Base-by-base conservation (phyloP, 2,113 vertebrate genomes). In the Pteruthius melanotis region DNA sequence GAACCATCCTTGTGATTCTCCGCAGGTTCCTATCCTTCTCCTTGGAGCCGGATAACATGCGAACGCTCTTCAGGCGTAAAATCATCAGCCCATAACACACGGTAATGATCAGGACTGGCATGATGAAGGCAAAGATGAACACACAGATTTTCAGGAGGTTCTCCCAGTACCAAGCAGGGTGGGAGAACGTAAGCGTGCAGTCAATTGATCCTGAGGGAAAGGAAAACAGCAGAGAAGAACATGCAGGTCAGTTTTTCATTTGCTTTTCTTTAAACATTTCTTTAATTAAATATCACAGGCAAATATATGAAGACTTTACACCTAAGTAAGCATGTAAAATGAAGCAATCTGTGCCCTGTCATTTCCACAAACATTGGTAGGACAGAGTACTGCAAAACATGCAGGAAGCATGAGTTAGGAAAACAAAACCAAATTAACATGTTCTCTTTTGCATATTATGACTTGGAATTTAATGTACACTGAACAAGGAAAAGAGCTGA, bases 41-140 rank as follows among this genome's bases (percentile, higher is more conserved):
- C 97, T 99, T 99, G 89, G 99, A 99, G 82, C 99, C 99, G 0
- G 99, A 99, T 40, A 99, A 98, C 99, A 99, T 99, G 42, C 99
- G 99, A 11, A 99, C 99, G 0, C 99, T 99, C 98, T 99, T 99
- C 75, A 99, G 99, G 22, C 99, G 98, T 61, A 99, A 97, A 97
- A 99, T 99, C 99, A 99, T 99, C 94, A 99, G 98, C 15, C 99
- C 99, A 1, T 99, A 99, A 85, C 99, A 99, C 84, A 99, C 98
- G 0, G 99, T 99, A 88, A 99, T 99, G 96, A 99, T 99, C 95
- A 99, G 98, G 49, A 99, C 99, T 0, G 99, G 99, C 99, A 99
- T 99, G 97, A 99, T 98, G 97, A 99, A 99, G 97, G 99, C 99
- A 35, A 99, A 99, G 98, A 99, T 99, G 96, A 99, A 99, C 33